phyloP scores from a whole-genome alignment of 53 echinoderm and acorn worm species.

The Glandiceps talaboti region DNA sequence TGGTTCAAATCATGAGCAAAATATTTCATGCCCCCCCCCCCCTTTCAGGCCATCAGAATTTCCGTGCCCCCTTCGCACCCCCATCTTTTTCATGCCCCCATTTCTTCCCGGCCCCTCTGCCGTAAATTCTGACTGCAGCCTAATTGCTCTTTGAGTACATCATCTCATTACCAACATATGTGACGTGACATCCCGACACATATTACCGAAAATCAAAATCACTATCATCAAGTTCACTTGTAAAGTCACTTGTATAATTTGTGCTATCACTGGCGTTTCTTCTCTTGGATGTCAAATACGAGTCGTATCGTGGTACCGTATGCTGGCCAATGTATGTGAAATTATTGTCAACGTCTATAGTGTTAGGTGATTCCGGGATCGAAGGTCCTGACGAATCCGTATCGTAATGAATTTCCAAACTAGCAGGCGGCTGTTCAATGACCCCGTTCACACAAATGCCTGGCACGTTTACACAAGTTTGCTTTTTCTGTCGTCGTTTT shows the following conservation, averaged over 20 bases:
- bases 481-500: constrained; percentile 5
- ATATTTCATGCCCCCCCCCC: too few relatives aligned
- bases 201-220: not conserved
- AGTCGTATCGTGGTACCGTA: not conserved
- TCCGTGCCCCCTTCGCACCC: too few relatives aligned
- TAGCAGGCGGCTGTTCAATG: constrained; percentile 18
- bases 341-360: not conserved
- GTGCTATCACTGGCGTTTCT: not conserved
- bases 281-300: not conserved
- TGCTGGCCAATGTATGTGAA: not conserved
- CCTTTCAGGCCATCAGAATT: too few relatives aligned
- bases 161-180: too few relatives aligned
- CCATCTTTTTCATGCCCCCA: too few relatives aligned
- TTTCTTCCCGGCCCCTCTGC: too few relatives aligned
- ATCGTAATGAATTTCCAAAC: not conserved
- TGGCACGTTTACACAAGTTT: constrained; percentile 25
- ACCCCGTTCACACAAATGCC: constrained; percentile 60
- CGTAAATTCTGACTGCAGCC: too few relatives aligned
- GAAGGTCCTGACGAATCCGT: not conserved
- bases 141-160: too few relatives aligned
- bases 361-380: not conserved
- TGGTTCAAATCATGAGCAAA: too few relatives aligned
- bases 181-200: too few relatives aligned
- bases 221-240: not conserved
- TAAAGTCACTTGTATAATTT: not conserved